phyloP scores from a whole-genome alignment of 2,113 vertebrate genomes.

The Melanerpes formicivorus region DNA sequence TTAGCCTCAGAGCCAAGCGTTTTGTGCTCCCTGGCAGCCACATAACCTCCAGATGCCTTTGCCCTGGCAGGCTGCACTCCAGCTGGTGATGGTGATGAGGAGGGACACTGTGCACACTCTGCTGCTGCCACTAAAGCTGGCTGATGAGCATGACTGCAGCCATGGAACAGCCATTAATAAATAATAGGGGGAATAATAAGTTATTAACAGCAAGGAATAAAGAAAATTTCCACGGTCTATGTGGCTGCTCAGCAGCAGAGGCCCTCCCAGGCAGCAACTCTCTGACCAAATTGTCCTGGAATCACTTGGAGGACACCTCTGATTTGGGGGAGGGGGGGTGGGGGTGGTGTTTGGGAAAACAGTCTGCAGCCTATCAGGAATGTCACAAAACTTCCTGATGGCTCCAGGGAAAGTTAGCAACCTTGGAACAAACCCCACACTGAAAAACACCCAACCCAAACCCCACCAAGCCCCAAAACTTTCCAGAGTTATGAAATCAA shows the following conservation, averaged over 20 bases:
- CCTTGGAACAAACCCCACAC: not conserved
- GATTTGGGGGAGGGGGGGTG: too few relatives aligned
- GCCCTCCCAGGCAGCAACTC: not conserved
- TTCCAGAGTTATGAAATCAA: not conserved
- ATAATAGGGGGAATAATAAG: not conserved
- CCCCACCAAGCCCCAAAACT: not conserved
- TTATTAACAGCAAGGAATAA: not conserved
- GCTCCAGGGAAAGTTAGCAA: not conserved
- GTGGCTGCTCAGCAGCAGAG: not conserved
- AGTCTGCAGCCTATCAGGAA: fast-evolving
- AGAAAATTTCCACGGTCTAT: not conserved
- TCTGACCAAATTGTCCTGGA: not conserved
- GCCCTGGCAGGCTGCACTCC: not conserved
- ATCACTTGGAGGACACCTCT: not conserved
- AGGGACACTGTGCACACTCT: fast-evolving
- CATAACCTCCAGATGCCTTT: not conserved
- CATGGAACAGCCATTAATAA: not conserved
- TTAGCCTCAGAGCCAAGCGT: not conserved
- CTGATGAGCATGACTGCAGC: not conserved
- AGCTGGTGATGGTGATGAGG: fast-evolving
- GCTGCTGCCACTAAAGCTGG: fast-evolving
- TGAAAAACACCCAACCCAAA: too few relatives aligned
- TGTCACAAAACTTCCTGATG: fast-evolving
- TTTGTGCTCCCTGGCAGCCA: not conserved
- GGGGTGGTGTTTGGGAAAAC: not conserved